Base-by-base conservation (phyloP, 2,113 vertebrate genomes). In the Caretta caretta region DNA sequence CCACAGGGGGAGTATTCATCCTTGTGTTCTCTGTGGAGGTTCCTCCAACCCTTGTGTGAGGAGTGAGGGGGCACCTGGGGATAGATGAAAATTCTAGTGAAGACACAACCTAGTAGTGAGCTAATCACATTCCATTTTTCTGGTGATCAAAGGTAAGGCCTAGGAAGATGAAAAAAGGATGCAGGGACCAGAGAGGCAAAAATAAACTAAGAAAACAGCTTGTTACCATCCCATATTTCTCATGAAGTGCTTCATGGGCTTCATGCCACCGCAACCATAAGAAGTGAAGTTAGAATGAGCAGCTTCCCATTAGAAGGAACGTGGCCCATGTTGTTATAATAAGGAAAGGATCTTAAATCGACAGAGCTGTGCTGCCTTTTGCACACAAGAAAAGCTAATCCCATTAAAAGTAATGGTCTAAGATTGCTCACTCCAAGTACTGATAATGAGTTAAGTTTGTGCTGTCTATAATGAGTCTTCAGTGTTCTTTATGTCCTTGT, bases 341-440 rank as follows among this genome's bases (percentile, higher is more conserved):
- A 93, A 22, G 9, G 96, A 96, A 96, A 94, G 92, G 84, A 92
- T 97, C 95, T 92, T 94, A 93, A 93, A 90, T 95, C 96, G 95
- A 86, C 7, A 48, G 94, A 87, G 86, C 87, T 95, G 75, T 85
- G 57, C 88, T 97, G 90, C 90, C 90, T 97, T 96, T 96, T 96
- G 90, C 96, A 92, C 93, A 94, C 86, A 96, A 93, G 94, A 95
- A 97, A 96, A 91, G 90, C 91, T 95, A 96, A 96, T 96, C 94
- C 90, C 93, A 96, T 97, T 96, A 97, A 97, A 97, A 95, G 96
- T 93, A 97, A 97, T 96, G 92, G 85, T 87, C 90, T 95, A 95
- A 93, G 91, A 94, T 97, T 96, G 90, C 80, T 97, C 96, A 93
- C 89, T 96, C 65, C 94, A 96, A 97, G 90, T 89, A 91, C 93